Evolutionary conservation across 35 echinoderm and acorn worm genomes (phyloP).

Genomic region (Eucidaris tribuloides): DNA sequence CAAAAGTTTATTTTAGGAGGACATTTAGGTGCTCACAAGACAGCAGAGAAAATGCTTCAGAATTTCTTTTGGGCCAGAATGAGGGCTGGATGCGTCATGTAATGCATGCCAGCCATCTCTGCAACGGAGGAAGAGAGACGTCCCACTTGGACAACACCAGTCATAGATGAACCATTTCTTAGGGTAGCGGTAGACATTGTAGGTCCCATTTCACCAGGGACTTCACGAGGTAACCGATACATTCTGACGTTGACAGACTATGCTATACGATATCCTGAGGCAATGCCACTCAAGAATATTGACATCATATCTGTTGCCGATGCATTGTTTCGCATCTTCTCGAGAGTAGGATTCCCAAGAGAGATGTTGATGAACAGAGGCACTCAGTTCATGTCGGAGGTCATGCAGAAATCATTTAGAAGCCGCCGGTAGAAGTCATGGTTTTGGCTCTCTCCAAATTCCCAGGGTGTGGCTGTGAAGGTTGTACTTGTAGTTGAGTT

Average conservation of each 20-base stretch:
- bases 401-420: conserved; percentile 46
- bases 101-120: conserved; percentile 38
- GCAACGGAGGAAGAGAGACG: conserved; percentile 14
- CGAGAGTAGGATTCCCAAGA: conserved; percentile 36
- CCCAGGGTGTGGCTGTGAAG: too few species aligned
- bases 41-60: conserved; percentile 1
- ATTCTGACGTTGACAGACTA: conserved; percentile 38
- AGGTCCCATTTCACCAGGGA: neutral
- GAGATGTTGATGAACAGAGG: conserved; percentile 41
- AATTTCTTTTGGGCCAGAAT: conserved; percentile 32
- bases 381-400: conserved; percentile 42
- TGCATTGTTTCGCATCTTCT: conserved; percentile 22
- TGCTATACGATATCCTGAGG: conserved; percentile 44
- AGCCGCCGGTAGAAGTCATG: too few species aligned
- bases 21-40: conserved; percentile 1
- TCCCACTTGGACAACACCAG: conserved; percentile 18
- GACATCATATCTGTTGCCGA: conserved; percentile 30
- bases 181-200: conserved; percentile 29
- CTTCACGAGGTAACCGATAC: neutral
- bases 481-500: too few species aligned
- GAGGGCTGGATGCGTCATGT: conserved; percentile 11
- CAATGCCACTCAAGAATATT: conserved; percentile 2
- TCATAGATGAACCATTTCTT: conserved; percentile 21
- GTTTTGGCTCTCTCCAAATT: too few species aligned
- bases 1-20: conserved; percentile 7